These are phyloP conservation scores for Panurus biarmicus DNA, from an alignment of 2,113 vertebrate species.

Conservation along the genomic window DNA sequence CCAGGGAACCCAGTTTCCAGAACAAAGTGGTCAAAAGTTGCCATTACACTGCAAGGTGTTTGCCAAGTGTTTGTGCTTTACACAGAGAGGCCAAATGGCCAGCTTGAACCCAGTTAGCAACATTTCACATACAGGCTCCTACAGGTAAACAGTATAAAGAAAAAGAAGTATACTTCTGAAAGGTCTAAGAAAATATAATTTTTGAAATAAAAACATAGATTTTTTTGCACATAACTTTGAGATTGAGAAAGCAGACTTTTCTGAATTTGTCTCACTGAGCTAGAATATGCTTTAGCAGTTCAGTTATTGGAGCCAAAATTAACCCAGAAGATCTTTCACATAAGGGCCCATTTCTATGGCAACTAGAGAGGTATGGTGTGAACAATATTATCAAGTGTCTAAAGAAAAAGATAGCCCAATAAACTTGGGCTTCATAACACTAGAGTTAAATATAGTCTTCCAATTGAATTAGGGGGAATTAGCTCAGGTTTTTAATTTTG, in stretches of 20 bases:
- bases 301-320: background rate
- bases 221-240: background rate
- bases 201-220: background rate
- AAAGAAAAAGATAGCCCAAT: background rate
- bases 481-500: background rate
- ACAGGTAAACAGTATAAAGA: no score
- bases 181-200: background rate
- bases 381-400: background rate
- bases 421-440: background rate
- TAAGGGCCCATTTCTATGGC: background rate
- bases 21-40: background rate
- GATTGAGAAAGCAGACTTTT: background rate
- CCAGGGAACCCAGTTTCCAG: background rate
- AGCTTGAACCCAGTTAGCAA: background rate
- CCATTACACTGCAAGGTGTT: background rate
- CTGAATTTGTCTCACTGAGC: background rate
- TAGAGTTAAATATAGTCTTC: background rate
- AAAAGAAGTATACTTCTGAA: background rate
- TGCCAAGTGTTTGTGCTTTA: background rate
- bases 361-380: background rate
- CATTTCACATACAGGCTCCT: background rate
- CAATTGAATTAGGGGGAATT: background rate
- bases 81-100: background rate
- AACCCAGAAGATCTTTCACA: background rate
- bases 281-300: background rate